Evolutionary conservation across 2,113 vertebrate genomes (phyloP), one percentile per base, ranked within the genome.

Genomic region (Alosa alosa): DNA sequence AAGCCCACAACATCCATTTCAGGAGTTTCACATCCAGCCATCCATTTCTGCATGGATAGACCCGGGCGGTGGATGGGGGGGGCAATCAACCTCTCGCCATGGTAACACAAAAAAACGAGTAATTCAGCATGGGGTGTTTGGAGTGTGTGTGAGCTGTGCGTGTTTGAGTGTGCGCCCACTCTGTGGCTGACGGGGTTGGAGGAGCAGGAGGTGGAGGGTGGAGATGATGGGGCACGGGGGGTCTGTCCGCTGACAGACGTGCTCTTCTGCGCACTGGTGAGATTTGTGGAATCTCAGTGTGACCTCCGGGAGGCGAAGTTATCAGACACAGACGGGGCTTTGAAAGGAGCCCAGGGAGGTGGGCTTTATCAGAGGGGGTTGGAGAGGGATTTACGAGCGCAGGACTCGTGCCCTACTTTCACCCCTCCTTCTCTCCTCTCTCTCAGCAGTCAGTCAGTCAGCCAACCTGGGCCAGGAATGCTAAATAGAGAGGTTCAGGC

Each of bases 251-350:
- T 57, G 83, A 86, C 83, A 46, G 87, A 44, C 82, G 49, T 52
- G 85, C 84, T 87, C 55, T 0, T 68, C 82, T 85, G 60, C 91
- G 68, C 83, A 72, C 84, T 84, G 90, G 91, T 93, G 93, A 92
- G 93, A 93, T 91, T 92, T 94, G 90, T 92, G 84, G 89, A 90
- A 89, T 89, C 87, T 81, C 41, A 52, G 92, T 93, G 92, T 88
- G 89, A 93, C 91, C 86, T 90, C 88, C 13, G 6, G 84, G 75
- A 81, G 85, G 81, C 72, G 84, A 89, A 47, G 39, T 52, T 84
- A 44, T 88, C 83, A 87, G 78, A 89, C n/a, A 84, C 86, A 88
- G 88, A 52, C 57, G 3, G 36, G 85, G 81, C 86, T 93, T 90
- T 93, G 84, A 92, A 90, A 86, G 45, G 72, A 47, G n/a, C 44